Base-by-base conservation (phyloP, 2,888 invertebrate species). In the Acanthoscelides obtectus region DNA sequence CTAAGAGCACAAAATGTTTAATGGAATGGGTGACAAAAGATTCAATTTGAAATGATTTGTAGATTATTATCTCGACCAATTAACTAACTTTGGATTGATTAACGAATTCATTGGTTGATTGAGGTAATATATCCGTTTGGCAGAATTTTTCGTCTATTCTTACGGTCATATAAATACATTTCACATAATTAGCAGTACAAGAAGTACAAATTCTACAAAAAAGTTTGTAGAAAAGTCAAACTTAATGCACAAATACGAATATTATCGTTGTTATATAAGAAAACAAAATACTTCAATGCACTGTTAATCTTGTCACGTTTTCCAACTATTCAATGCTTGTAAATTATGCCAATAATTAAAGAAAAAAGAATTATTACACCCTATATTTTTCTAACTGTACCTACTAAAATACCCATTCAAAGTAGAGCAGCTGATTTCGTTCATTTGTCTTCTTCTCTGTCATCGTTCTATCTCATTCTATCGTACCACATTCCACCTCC, bases 401-500 rank as follows among this genome's bases (percentile, higher is more conserved):
- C 20, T 19, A 22, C 5, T 22, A 67, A 20, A 67, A 21, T 19
- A 19, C 27, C 20, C 20, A 45, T 63, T 69, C 69, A 63, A 69
- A 70, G 45, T 70, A 20, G 67, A 70, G 72, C 72, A 72, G 72
- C 72, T 72, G 72, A 72, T 72, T 69, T 72, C 70, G 65, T 72
- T 72, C 64, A 70, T 67, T 66, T 22, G 21, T 17, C 19, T 65
- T 70, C 66, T 17, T 70, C 70, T 65, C 64, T 68, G 25, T 72
- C 68, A 22, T 25, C 70, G n/a, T 12, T 45, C 20, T 21, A 65
- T 69, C 64, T 69, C 71, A 69, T 27, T 68, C 22, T 22, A 22
- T 20, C 65, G 19, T 63, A 69, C 68, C 67, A 25, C 45, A 45
- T 45, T 45, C 45, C 45, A 45, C 45, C 1, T 45, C 45, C 1